Evolutionary conservation across 2,888 invertebrate species (phyloP), one percentile per base, ranked within the genome.

Genomic region (Apamea anceps): DNA sequence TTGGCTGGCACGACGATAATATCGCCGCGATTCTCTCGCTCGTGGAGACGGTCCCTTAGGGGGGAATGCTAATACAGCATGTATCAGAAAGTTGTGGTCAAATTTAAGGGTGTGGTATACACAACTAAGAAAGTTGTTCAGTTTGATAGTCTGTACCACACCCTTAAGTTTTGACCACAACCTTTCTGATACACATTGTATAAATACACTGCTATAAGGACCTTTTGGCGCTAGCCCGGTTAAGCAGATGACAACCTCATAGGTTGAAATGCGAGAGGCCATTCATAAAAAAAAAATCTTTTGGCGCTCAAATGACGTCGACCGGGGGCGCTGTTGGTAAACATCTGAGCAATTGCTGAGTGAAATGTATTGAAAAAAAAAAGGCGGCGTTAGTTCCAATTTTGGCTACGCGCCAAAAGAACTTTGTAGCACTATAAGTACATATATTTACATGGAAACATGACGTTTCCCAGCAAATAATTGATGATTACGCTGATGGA

Each of bases 391-490:
- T 54, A 32, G 32, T 25, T 15, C 32, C 0, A 1, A 25, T 25
- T 21, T 48, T 70, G 21, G 7, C 51, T 15, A 70, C 70, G 25
- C 25, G 32, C 32, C 32, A 15, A 15, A 25, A 37, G 37, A 25
- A 12, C 18, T 3, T n/a, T 37, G 18, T n/a, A 54, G 18, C 37
- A 3, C 18, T 54, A 37, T 66, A 73, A 45, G n/a, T n/a, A n/a
- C n/a, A 63, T 76, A 66, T 25, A 70, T 32, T 79, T 62, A 62
- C 42, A 48, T 48, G n/a, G 12, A 78, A 78, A 28, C 21, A 37
- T 37, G 37, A 37, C 15, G 32, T 48, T 65, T 79, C 21, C n/a
- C 37, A 72, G 62, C 28, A 72, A 66, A 66, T 63, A 45, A 32
- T 37, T 25, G 1, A 32, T 7, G 13, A 62, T 25, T 25, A 45